Conservation (phyloP, 2,797 vertebrate genomes). For the Microtus agrestis region DNA sequence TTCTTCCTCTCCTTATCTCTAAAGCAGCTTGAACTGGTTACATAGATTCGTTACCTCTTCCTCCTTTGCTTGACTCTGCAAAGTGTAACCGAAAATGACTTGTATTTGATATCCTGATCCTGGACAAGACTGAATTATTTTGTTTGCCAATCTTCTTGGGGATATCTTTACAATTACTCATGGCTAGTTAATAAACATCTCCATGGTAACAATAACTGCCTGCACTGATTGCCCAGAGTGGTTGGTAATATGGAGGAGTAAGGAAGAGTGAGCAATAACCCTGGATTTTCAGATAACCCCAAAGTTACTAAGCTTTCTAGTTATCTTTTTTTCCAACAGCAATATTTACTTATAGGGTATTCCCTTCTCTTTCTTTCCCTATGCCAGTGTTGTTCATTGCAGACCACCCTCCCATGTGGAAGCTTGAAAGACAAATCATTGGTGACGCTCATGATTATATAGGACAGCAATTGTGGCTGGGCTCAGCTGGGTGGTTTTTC, state of each 20-base stretch:
- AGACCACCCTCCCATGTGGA: background rate
- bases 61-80: background rate
- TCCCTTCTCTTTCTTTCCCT: background rate
- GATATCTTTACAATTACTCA: background rate
- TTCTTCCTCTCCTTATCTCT: background rate
- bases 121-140: background rate
- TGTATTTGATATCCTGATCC: background rate
- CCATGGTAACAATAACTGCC: background rate
- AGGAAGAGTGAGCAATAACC: background rate
- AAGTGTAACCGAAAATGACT: constrained; percentile 1
- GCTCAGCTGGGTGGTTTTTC: background rate
- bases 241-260: background rate
- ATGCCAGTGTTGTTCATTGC: background rate
- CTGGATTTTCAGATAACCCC: background rate
- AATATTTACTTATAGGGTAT: background rate
- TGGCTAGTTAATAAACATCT: background rate
- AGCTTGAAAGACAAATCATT: background rate
- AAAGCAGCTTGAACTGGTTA: background rate
- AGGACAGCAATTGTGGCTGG: background rate
- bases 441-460: background rate
- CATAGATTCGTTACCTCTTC: background rate
- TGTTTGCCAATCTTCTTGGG: background rate
- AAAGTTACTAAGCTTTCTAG: background rate
- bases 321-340: background rate
- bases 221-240: background rate